A percentile compares a stretch with the other conserved stretches of the same genome.
These are phyloP conservation scores for Brachypteracias leptosomus DNA, from an alignment of 2,113 vertebrate genomes.

Conservation along the genomic window DNA sequence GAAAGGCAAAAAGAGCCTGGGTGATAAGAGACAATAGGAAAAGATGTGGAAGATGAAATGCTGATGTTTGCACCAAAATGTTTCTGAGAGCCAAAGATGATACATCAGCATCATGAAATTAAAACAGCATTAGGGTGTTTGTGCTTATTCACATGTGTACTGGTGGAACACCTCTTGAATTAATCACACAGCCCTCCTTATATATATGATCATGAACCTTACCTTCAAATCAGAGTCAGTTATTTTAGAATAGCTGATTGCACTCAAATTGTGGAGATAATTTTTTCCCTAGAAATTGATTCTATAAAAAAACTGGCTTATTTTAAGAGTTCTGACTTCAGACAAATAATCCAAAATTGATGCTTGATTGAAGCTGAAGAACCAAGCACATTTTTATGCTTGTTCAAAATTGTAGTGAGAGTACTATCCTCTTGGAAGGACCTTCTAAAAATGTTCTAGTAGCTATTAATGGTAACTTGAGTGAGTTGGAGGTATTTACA, in stretches of 20 bases:
- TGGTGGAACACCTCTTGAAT: neutral
- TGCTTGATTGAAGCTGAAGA: conserved; percentile 21
- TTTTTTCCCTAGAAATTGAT: neutral
- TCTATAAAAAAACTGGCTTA: neutral
- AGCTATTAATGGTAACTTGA: neutral
- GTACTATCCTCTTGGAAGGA: neutral
- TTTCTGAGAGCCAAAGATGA: neutral
- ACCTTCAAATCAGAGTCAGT: neutral
- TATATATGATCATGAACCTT: neutral
- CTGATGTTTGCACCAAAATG: neutral
- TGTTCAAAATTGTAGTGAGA: neutral
- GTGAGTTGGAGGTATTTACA: neutral
- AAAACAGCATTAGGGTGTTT: neutral
- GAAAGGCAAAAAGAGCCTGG: neutral
- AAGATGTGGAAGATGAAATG: neutral
- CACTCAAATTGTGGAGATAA: neutral
- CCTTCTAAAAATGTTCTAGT: neutral
- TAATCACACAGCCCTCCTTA: neutral
- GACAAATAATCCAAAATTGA: conserved; percentile 28
- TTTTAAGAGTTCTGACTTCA: conserved; percentile 39
- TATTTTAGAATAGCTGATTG: neutral
- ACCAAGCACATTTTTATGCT: neutral
- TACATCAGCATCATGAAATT: neutral
- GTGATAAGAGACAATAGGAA: neutral
- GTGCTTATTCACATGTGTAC: neutral